Evolutionary conservation across 1,140 invertebrate genomes (phyloP).

Genomic region (Periplaneta americana): DNA sequence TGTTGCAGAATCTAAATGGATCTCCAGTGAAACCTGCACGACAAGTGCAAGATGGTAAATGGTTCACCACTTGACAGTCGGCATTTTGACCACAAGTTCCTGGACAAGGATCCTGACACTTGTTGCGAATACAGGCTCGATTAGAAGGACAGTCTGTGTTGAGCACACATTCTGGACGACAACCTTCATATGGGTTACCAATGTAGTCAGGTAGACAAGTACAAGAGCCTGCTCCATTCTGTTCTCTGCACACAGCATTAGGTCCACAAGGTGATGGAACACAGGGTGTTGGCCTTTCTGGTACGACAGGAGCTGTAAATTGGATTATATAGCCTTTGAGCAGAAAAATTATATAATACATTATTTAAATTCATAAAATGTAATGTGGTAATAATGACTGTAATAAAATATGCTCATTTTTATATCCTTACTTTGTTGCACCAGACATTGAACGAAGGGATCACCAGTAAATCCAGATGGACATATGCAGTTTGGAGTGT

Average conservation of each 20-base stretch:
- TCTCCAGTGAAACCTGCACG: conserved; percentile 65
- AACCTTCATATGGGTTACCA: conserved; percentile 66
- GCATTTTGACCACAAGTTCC: conserved; percentile 70
- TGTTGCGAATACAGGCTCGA: conserved; percentile 64
- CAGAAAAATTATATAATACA: not conserved
- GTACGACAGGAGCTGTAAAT: conserved; percentile 5
- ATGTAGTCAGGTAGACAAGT: conserved; percentile 59
- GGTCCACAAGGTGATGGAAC: conserved; percentile 64
- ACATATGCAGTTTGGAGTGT: conserved; percentile 51
- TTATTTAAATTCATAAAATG: too few species aligned
- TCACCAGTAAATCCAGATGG: conserved; percentile 43
- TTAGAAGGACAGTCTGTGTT: conserved; percentile 67
- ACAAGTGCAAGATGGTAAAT: conserved; percentile 67
- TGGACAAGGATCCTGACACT: conserved; percentile 71
- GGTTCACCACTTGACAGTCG: conserved; percentile 69
- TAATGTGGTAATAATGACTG: too few species aligned
- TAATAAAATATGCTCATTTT: too few species aligned
- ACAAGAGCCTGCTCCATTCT: conserved; percentile 57
- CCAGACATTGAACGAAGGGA: conserved; percentile 31
- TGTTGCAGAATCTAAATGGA: conserved; percentile 59
- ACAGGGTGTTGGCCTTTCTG: conserved; percentile 47
- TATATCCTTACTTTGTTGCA: not conserved
- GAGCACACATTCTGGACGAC: conserved; percentile 65
- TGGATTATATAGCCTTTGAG: not conserved
- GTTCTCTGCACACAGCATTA: conserved; percentile 62